Base-by-base conservation (phyloP, 2,113 vertebrate genomes). In the Taurulus bubalis region DNA sequence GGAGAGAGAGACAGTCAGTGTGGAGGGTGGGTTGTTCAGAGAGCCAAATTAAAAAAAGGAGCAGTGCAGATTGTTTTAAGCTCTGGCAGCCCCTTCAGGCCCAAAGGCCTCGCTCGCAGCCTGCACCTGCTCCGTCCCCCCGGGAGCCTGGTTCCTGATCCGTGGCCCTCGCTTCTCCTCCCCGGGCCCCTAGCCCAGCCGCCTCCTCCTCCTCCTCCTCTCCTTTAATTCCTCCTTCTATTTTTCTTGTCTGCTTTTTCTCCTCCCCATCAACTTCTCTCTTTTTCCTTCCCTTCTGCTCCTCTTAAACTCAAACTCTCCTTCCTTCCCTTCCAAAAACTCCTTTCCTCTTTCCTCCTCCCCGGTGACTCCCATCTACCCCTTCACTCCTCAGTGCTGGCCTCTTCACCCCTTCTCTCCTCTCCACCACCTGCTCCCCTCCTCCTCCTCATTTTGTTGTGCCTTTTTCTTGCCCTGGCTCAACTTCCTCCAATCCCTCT, bases 81-180 rank as follows among this genome's bases (percentile, higher is more conserved):
- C 97, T 95, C 93, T 96, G 96, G 96, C 96, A 97, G 97, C 96
- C 95, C 96, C 96, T 95, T 95, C 96, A 96, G 96, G 97, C 97
- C 97, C 96, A 95, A 96, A 97, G 97, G 97, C 96, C 96, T 98
- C 92, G 96, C 97, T 99, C 94, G 94, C 95, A 99, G 97, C 95
- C 95, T 96, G 96, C 98, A 99, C 97, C 98, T 99, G 98, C 97
- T 97, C 96, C 96, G 93, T 96, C 97, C 97, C 97, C 98, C 90
- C 85, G 96, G 98, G 97, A 98, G 94, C 89, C 88, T 80, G 95
- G 96, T 96, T 97, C 96, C 97, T 98, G 97, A 99, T 98, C 97
- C 97, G 94, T 98, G 97, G 96, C 96, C 93, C 96, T 96, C 93
- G 94, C 95, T 96, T 91, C 96, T 89, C 79, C 82, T 88, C 85